Evolutionary conservation across 2,888 invertebrate species (phyloP), one percentile per base, ranked within the genome.

Genomic region (Rhagonycha lutea): DNA sequence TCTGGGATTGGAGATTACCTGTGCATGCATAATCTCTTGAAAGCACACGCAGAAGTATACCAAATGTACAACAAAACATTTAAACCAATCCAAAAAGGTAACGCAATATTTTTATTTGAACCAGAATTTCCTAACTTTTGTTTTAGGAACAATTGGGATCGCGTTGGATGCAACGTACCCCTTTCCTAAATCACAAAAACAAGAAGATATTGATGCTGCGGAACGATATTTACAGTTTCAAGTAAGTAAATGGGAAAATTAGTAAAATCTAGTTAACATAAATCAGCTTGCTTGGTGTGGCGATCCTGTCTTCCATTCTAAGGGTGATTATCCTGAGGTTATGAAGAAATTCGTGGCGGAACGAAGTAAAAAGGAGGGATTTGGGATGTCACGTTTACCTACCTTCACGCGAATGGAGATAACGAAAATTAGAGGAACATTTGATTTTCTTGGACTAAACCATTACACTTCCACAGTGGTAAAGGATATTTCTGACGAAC

Each of bases 41-140:
- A 90, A 68, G 92, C 94, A 0, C 94, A 94, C 82, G 93, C 90
- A 0, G 89, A 86, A 81, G 91, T 90, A 0, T 94, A 92, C 81
- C 87, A 89, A 10, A 83, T 92, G 82, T 93, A 91, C 80, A 84
- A 91, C 61, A 81, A 86, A 1, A 86, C 90, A 14, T 93, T 88
- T 83, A 87, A 86, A 79, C 24, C 82, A 0, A 78, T 75, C 18
- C 86, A 89, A 78, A 70, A 78, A 24, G 83, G 82, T 81, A 79
- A 73, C 14, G 18, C 18, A 14, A 10, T 47, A 23, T 18, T 14
- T 14, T 14, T 68, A 10, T 14, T 32, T 14, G 0, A 61, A 11
- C n/a, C 4, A 4, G 0, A 12, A 29, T 10, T 18, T 18, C 18
- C 2, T 18, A 18, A 47, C 24, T 60, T 67, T 14, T 14, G 8